These are phyloP conservation scores for Sciurus carolinensis DNA, from an alignment of 2,797 vertebrate genomes.

Conservation along the genomic window DNA sequence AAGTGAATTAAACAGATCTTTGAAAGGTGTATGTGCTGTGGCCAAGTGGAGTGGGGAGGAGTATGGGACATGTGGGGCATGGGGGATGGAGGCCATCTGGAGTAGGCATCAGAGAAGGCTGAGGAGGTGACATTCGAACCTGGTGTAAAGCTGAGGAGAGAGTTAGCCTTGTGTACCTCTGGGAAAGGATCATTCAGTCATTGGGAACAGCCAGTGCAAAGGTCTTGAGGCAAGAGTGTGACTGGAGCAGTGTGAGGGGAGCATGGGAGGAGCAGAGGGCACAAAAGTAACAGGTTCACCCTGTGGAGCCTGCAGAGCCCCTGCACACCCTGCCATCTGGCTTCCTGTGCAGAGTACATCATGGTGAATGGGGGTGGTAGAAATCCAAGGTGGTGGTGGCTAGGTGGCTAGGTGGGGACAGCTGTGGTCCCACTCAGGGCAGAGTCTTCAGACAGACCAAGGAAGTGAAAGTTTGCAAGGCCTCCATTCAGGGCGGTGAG, in stretches of 20 bases:
- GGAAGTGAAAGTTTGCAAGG: rapidly evolving
- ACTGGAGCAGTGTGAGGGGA: neutral
- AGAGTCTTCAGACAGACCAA: neutral
- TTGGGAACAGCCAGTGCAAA: neutral
- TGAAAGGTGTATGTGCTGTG: too few relatives aligned
- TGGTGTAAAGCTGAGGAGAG: neutral
- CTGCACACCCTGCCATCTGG: too few relatives aligned
- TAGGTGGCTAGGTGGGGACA: neutral
- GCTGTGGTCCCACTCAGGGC: neutral
- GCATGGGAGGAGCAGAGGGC: too few relatives aligned
- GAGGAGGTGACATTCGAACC: neutral
- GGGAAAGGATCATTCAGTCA: neutral
- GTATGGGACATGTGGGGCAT: rapidly evolving
- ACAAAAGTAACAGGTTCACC: too few relatives aligned
- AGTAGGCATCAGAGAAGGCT: neutral
- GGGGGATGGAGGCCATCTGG: too few relatives aligned
- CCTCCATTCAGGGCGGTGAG: neutral
- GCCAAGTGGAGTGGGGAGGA: neutral
- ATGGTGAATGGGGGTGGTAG: too few relatives aligned
- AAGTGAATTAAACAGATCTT: neutral
- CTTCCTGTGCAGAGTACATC: too few relatives aligned
- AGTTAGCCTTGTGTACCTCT: neutral
- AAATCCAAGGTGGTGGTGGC: too few relatives aligned
- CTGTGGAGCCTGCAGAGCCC: too few relatives aligned
- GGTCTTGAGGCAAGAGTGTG: neutral